These are phyloP conservation scores for Phasia obesa DNA, from an alignment of 2,888 invertebrate species.

Conservation along the genomic window DNA sequence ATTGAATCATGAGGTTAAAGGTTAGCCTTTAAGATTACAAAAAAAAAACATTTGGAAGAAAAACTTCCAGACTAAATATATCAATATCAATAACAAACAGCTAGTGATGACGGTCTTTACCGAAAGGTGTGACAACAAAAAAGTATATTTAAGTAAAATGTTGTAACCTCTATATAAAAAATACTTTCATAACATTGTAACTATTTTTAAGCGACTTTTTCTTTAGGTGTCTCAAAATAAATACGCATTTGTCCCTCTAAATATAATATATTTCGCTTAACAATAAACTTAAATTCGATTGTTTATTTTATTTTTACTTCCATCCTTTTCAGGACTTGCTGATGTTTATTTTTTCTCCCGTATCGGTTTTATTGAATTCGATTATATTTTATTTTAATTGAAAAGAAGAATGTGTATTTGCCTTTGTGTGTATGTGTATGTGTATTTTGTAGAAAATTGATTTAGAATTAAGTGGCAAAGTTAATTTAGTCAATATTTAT, in stretches of 20 bases:
- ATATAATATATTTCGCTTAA: slow-evolving; percentile 23
- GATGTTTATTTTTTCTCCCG: neutral
- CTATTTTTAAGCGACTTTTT: neutral
- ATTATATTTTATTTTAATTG: slow-evolving; percentile 13
- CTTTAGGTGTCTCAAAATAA: slow-evolving; percentile 6
- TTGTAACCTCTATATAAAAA: no score
- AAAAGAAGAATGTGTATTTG: neutral
- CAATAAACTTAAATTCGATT: slow-evolving; percentile 52
- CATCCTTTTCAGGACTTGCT: slow-evolving; percentile 28
- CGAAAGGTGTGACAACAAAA: no score
- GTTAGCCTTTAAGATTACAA: no score
- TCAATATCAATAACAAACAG: no score
- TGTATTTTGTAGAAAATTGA: slow-evolving; percentile 55
- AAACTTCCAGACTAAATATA: no score
- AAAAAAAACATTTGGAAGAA: no score
- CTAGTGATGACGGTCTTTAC: no score
- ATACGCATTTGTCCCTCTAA: slow-evolving; percentile 29
- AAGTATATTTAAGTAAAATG: no score
- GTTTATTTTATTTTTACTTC: slow-evolving; percentile 43
- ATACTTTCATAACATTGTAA: neutral
- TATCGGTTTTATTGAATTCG: slow-evolving; percentile 21
- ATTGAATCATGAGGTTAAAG: no score
- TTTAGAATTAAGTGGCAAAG: slow-evolving; percentile 65
- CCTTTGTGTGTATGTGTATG: neutral
- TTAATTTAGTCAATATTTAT: slow-evolving; percentile 65